Evolutionary conservation across 1,140 invertebrate genomes (phyloP), one percentile per base, ranked within the genome.

Genomic region (Steinernema khuongi): DNA sequence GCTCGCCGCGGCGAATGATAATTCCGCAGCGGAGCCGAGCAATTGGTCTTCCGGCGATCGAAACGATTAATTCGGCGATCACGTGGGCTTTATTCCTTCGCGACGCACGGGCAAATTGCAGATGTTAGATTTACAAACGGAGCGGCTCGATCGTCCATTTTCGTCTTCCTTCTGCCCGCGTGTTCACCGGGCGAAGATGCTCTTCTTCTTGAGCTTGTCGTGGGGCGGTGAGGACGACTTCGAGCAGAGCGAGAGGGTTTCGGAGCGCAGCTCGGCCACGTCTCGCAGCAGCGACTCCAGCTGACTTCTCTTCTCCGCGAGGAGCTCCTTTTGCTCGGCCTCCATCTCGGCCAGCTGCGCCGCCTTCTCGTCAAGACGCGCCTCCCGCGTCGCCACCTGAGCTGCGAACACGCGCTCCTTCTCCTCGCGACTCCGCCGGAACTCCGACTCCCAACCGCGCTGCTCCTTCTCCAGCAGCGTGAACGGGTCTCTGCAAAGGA

Each of bases 261-360:
- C 73, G 66, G 41, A 91, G 91, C 32, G 90, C 87, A 60, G 86
- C 68, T 31, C 90, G 91, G 81, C 93, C 92, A 7, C 92, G 91
- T 74, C 85, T 0, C 19, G 17, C 70, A 43, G 74, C 72, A 74
- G 70, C 18, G 26, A 75, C 30, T 74, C 72, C 72, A 74, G 1
- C n/a, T 77, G 75, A 22, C 14, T 14, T 14, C 71, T 70, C 67
- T 77, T 78, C n/a, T 74, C 69, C 0, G 71, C 71, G 67, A 79
- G 74, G n/a, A 71, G 11, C 41, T 36, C 29, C 18, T 60, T 60
- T 19, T 67, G 30, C 22, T 71, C 29, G 31, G 72, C 41, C 31
- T 73, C 71, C 26, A 68, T 50, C 11, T 66, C 69, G 22, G 67
- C 68, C 4, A 72, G 22, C 19, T 71, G 19, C 0, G 77, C 78